Conservation (phyloP, 1,140 invertebrate genomes). For the Tetramorium simillimum region DNA sequence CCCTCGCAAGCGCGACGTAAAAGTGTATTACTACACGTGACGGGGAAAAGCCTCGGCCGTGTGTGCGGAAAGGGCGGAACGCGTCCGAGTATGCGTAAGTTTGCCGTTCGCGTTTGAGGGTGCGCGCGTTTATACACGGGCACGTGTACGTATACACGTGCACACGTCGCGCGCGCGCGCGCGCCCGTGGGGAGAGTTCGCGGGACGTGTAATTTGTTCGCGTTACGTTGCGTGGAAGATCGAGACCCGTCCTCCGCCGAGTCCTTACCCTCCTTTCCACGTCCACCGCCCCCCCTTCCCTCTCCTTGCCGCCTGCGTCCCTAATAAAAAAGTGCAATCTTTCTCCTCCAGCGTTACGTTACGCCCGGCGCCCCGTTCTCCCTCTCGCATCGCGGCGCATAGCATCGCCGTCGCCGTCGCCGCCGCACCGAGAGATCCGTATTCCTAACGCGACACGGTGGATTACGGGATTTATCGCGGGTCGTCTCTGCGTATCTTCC, state of each 20-base stretch:
- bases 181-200: conserved; percentile 36
- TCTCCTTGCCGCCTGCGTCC: background rate
- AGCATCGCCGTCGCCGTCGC: conserved; percentile 11
- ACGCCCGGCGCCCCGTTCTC: background rate
- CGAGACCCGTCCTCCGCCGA: conserved; percentile 60
- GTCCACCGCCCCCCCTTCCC: background rate
- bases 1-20: conserved; percentile 68
- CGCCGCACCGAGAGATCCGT: conserved; percentile 52
- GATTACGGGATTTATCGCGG: conserved; percentile 74
- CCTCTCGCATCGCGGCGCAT: background rate
- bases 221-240: conserved; percentile 73
- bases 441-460: conserved; percentile 71
- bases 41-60: conserved; percentile 58
- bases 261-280: conserved; percentile 50
- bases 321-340: conserved; percentile 72
- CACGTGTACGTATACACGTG: background rate
- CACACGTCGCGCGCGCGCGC: conserved; percentile 8
- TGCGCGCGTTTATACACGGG: background rate
- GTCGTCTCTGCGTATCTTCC: conserved; percentile 45
- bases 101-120: conserved; percentile 12
- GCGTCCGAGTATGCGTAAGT: conserved; percentile 24
- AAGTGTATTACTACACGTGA: conserved; percentile 74
- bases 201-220: conserved; percentile 75
- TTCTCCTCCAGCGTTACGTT: conserved; percentile 45
- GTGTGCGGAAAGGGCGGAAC: conserved; percentile 35